phyloP scores from a whole-genome alignment of 2,113 vertebrate species.

The Amphiprion percula region DNA sequence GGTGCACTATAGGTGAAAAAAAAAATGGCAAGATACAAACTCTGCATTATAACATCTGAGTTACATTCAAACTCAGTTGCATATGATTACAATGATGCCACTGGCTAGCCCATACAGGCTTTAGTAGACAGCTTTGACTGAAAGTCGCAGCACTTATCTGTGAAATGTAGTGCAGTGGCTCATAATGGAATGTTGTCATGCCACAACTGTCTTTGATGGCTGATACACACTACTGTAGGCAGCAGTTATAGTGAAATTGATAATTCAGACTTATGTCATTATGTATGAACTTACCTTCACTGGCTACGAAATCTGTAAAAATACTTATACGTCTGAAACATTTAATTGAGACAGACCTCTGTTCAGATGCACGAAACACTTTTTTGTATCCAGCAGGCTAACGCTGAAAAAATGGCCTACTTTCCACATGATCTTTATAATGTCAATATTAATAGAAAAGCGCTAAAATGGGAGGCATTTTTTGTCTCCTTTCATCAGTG shows the following conservation, averaged over 20 bases:
- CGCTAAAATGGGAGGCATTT: too few species aligned
- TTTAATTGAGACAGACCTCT: too few species aligned
- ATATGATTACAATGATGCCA: not conserved
- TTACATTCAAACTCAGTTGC: too few species aligned
- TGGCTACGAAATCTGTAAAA: too few species aligned
- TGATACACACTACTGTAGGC: not conserved
- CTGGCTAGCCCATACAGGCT: not conserved
- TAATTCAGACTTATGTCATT: too few species aligned
- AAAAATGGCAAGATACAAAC: not conserved
- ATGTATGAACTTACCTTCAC: too few species aligned
- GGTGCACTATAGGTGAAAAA: slow-evolving; percentile 3
- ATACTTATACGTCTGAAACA: too few species aligned
- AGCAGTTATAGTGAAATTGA: not conserved
- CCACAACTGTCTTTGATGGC: not conserved
- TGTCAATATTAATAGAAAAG: too few species aligned
- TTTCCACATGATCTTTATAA: too few species aligned
- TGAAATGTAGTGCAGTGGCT: not conserved
- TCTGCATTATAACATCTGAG: not conserved
- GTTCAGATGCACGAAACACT: too few species aligned
- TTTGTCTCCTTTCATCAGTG: too few species aligned
- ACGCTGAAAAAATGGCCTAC: not conserved
- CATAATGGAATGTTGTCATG: slow-evolving; percentile 3
- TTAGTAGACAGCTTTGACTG: not conserved
- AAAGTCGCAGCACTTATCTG: not conserved
- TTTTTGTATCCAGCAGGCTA: not conserved